Evolutionary conservation across 2,888 invertebrate genomes (phyloP).

Genomic region (Blastobasis lacticolella): DNA sequence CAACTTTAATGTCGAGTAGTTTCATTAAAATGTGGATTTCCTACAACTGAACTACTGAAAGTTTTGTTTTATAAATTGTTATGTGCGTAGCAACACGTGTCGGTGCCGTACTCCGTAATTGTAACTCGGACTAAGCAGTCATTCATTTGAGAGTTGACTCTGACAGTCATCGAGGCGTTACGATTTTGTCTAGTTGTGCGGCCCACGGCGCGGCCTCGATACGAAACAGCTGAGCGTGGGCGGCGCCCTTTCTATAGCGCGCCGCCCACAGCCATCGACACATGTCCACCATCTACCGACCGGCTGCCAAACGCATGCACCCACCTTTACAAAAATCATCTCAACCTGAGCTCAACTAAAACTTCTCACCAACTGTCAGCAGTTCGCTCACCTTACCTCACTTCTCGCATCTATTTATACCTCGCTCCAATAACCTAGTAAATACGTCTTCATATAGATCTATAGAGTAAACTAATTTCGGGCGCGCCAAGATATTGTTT

Average conservation of each 20-base stretch:
- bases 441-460: background rate
- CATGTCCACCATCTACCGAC: background rate
- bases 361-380: background rate
- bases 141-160: too few species aligned
- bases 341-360: too few species aligned
- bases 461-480: too few species aligned
- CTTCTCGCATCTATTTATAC: conserved; percentile 3
- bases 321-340: background rate
- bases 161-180: too few species aligned
- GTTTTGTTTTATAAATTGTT: too few species aligned
- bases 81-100: too few species aligned
- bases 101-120: too few species aligned
- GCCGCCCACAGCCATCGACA: conserved; percentile 41
- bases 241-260: conserved; percentile 53
- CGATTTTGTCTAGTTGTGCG: too few species aligned
- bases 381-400: background rate
- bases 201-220: conserved; percentile 28
- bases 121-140: too few species aligned
- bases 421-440: conserved; percentile 8
- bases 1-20: too few species aligned
- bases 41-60: too few species aligned
- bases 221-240: conserved; percentile 37
- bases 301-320: background rate
- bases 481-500: background rate
- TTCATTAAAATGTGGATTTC: too few species aligned